phyloP scores from a whole-genome alignment of 2,113 vertebrate species.

The Ondatra zibethicus region DNA sequence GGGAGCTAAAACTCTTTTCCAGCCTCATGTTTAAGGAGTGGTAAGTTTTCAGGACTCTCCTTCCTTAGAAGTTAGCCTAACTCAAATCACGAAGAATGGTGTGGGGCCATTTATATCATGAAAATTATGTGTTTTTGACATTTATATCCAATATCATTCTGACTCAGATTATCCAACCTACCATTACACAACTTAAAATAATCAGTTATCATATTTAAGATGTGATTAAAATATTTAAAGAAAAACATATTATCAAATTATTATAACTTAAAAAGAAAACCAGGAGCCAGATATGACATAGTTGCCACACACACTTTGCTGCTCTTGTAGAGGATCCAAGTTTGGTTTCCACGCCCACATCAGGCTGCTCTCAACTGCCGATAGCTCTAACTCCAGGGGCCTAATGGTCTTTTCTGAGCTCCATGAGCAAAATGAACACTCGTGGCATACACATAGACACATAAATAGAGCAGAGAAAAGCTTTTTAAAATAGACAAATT shows the following conservation, averaged over 20 bases:
- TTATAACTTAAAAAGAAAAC: background rate
- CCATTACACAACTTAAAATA: background rate
- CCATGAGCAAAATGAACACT: no score
- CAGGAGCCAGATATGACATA: background rate
- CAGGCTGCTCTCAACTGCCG: no score
- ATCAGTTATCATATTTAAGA: background rate
- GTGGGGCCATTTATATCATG: background rate
- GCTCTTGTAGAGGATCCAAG: background rate
- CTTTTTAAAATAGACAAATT: background rate
- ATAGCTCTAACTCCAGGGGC: background rate
- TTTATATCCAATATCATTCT: background rate
- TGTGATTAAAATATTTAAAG: background rate
- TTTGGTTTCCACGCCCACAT: background rate
- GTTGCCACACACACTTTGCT: background rate
- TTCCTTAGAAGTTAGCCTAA: slow-evolving; percentile 1
- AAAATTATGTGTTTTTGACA: slow-evolving; percentile 43
- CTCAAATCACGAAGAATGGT: background rate
- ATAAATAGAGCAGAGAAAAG: background rate
- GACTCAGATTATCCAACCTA: background rate
- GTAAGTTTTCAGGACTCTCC: background rate
- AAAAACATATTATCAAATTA: background rate
- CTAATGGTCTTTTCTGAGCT: background rate
- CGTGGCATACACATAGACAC: background rate
- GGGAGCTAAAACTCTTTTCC: background rate
- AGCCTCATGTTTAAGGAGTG: slow-evolving; percentile 1